A percentile compares a stretch with the other conserved stretches of the same genome.
phyloP scores from a whole-genome alignment of 1,140 invertebrate species.

The Platyscapa corneri region DNA sequence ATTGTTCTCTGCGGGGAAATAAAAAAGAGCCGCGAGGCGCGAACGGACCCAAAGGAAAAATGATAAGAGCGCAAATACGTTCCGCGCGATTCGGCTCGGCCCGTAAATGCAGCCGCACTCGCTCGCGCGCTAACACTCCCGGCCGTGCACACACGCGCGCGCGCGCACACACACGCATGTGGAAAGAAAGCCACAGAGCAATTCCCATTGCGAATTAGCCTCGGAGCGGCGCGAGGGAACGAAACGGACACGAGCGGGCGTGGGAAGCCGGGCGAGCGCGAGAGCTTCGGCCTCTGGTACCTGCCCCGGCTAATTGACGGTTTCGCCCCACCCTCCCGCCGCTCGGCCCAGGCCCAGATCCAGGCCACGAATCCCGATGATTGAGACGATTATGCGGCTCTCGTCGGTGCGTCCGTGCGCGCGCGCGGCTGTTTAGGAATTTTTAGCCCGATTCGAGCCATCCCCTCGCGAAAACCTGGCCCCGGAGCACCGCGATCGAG shows the following conservation, averaged over 20 bases:
- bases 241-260: slow-evolving; percentile 8
- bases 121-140: no score
- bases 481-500: no score
- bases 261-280: slow-evolving; percentile 49
- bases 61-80: slow-evolving; percentile 34
- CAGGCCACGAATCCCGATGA: slow-evolving; percentile 3
- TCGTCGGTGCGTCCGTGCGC: neutral
- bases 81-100: slow-evolving; percentile 22
- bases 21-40: slow-evolving; percentile 8
- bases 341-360: no score
- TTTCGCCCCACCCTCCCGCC: neutral
- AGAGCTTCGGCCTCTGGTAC: slow-evolving; percentile 49
- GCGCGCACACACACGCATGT: neutral
- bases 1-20: slow-evolving; percentile 16
- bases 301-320: slow-evolving; percentile 49
- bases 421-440: neutral
- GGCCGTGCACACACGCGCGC: no score
- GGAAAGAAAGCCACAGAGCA: neutral
- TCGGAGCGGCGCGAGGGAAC: slow-evolving; percentile 16
- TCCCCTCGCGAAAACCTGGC: no score
- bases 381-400: slow-evolving; percentile 28
- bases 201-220: slow-evolving; percentile 48
- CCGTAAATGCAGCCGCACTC: neutral
- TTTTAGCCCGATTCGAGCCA: no score
- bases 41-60: slow-evolving; percentile 30